Conservation (phyloP, 2,888 invertebrate genomes). For the Apotomis turbidana region DNA sequence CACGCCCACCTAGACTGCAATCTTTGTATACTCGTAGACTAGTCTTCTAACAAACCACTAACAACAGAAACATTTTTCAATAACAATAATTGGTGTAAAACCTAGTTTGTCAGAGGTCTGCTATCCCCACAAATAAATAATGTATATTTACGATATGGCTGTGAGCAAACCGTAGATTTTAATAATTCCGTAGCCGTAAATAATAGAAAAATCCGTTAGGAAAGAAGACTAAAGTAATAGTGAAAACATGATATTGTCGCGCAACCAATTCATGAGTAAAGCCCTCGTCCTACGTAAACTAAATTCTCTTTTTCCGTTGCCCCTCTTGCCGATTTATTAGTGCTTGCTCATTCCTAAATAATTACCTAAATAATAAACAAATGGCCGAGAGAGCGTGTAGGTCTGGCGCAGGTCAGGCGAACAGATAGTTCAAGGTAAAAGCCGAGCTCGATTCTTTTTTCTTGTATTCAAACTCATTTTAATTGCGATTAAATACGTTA, state of each 20-base stretch:
- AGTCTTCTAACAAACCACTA: constrained; percentile 15
- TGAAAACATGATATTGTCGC: background rate
- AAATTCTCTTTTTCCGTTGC: background rate
- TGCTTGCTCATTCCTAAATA: constrained; percentile 18
- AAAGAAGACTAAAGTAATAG: background rate
- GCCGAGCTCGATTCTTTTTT: background rate
- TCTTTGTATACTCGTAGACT: constrained; percentile 8
- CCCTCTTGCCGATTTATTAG: constrained; percentile 21
- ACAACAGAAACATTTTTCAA: background rate
- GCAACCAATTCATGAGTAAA: background rate
- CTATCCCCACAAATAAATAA: constrained; percentile 19
- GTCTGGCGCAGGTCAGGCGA: constrained; percentile 1
- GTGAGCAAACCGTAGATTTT: constrained; percentile 35
- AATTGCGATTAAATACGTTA: constrained; percentile 15
- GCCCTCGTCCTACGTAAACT: background rate
- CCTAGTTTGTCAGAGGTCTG: constrained; percentile 29
- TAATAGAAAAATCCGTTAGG: constrained; percentile 12
- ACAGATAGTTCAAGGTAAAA: constrained; percentile 5
- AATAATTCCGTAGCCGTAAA: constrained; percentile 14
- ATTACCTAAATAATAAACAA: constrained; percentile 17
- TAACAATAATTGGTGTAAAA: background rate
- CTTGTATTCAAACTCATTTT: constrained; percentile 15
- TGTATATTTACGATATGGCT: constrained; percentile 38
- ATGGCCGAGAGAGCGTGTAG: constrained; percentile 17
- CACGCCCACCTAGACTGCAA: constrained; percentile 29